Base-by-base conservation (phyloP, 2,888 invertebrate species). In the Cataglyphis rosenhaueri region DNA sequence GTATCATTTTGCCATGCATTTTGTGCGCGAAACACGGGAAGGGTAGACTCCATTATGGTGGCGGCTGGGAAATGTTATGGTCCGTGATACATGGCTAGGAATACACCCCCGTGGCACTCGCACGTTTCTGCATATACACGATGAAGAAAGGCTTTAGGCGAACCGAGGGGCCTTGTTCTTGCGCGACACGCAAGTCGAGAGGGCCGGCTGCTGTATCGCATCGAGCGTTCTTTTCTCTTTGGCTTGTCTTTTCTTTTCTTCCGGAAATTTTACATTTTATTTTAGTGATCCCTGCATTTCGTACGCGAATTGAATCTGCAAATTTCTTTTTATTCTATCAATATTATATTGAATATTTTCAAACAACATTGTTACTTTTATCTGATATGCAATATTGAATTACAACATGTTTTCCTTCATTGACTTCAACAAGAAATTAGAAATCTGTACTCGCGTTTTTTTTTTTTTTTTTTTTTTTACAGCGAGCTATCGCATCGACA, bases 31-130 rank as follows among this genome's bases (percentile, higher is more conserved):
- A 18, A 12, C 44, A 44, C 35, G 82, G 82, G 84, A 83, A 86
- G 86, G 87, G 85, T 89, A 86, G 81, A 65, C 84, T 83, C 82
- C 83, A 82, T 84, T 86, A 88, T 83, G 74, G 81, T 84, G 74
- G 83, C 81, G 83, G 81, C 75, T 85, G 85, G 70, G 66, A 75
- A 76, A 86, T 84, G 87, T 90, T 85, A 86, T 82, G 88, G 87
- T 85, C 65, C 84, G 64, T 79, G 68, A 66, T 85, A 86, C 85
- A 82, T 68, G 82, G 25, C 84, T 74, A 38, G 83, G 82, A 81
- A 81, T 78, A 84, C 81, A 85, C 84, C 83, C 75, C 84, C 82
- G 83, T 82, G 85, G 81, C 84, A 84, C 86, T 89, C 85, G 73
- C 85, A 81, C 86, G 85, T 88, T 85, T 84, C 84, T 84, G 68